Percentiles rank a stretch among this genome's conserved stretches.
These are phyloP conservation scores for Glaucidium brasilianum DNA, from an alignment of 2,113 vertebrate genomes.

Conservation along the genomic window DNA sequence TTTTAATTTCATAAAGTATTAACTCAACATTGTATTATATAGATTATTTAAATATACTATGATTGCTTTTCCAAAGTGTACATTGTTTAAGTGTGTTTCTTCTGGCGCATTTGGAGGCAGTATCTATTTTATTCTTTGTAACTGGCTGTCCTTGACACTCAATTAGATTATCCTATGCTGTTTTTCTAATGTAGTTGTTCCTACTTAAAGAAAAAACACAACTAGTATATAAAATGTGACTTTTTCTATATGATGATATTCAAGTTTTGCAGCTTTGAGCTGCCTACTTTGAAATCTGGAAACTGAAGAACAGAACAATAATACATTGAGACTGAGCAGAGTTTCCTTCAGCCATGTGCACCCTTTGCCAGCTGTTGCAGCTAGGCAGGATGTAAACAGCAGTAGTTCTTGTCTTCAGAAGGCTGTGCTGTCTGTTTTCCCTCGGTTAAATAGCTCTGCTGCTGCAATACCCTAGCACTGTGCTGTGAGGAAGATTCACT, in stretches of 20 bases:
- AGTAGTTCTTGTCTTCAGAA: background rate
- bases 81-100: background rate
- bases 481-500: background rate
- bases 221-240: background rate
- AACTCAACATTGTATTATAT: background rate
- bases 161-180: background rate
- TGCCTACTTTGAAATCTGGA: background rate
- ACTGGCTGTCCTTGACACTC: background rate
- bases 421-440: background rate
- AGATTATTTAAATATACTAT: background rate
- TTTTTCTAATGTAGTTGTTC: background rate
- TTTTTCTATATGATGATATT: background rate
- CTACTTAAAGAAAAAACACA: background rate
- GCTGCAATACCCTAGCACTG: background rate
- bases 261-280: background rate
- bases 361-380: background rate
- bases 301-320: background rate
- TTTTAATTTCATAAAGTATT: conserved; percentile 19
- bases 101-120: background rate
- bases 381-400: no score
- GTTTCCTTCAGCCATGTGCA: background rate
- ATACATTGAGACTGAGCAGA: fast-evolving
- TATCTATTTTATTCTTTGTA: background rate
- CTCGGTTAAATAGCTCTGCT: background rate
- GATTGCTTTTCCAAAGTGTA: background rate